phyloP scores from a whole-genome alignment of 2,797 vertebrate genomes.

The Sorex maritimensis region DNA sequence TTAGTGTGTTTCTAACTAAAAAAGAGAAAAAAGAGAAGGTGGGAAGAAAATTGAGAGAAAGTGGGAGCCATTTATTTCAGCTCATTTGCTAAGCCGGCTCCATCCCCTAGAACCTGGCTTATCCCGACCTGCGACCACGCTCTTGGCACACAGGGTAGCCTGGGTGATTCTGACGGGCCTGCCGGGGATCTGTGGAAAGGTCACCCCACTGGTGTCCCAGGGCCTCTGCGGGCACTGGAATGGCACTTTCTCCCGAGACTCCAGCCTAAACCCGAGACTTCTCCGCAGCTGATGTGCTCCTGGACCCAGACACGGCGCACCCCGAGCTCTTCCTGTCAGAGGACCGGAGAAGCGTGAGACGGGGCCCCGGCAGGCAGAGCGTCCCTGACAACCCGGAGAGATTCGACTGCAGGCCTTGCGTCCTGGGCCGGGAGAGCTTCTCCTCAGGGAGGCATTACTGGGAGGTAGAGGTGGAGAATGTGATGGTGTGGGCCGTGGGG shows the following conservation, averaged over 20 bases:
- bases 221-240: not conserved
- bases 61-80: not conserved
- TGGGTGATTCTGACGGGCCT: not conserved
- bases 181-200: not conserved
- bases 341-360: slow-evolving; percentile 91
- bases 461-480: slow-evolving; percentile 93
- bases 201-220: too few relatives aligned
- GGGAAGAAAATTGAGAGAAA: not conserved
- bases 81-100: not conserved
- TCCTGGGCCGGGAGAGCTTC: slow-evolving; percentile 91
- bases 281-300: slow-evolving; percentile 90
- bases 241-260: not conserved
- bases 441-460: slow-evolving; percentile 92
- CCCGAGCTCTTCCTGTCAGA: slow-evolving; percentile 93
- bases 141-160: not conserved
- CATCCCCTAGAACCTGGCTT: not conserved
- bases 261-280: slow-evolving; percentile 53
- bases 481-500: slow-evolving; percentile 94
- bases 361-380: slow-evolving; percentile 91
- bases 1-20: not conserved
- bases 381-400: slow-evolving; percentile 91
- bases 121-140: not conserved
- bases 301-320: slow-evolving; percentile 93
- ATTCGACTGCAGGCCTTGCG: slow-evolving; percentile 93
- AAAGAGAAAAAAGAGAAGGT: not conserved